Evolutionary conservation across 2,888 invertebrate species (phyloP), one percentile per base, ranked within the genome.

Genomic region (Muschampia plurimacula): DNA sequence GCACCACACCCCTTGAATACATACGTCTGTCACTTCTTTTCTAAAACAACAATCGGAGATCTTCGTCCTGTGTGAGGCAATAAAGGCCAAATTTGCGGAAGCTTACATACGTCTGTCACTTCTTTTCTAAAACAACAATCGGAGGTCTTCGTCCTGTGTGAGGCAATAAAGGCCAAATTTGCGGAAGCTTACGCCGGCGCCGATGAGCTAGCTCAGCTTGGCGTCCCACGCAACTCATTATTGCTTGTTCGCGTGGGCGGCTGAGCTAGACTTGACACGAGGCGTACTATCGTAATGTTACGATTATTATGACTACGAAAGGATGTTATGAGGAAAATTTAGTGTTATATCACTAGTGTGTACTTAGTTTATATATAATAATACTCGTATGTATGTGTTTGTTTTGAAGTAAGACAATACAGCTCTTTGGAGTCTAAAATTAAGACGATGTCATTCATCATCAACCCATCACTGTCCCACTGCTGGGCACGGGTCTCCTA

Each of bases 221-320:
- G 63, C 69, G 57, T 41, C 64, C 69, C 69, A 70, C 69, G 57
- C 64, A 13, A 5, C 46, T 70, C 57, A 70, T 70, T 70, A 65
- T 41, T 64, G 69, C 32, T 32, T 57, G 70, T 15, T 28, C n/a
- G 64, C 57, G 70, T 70, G 70, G 70, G 70, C 64, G 55, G 12
- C 36, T 32, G 15, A 55, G 46, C 57, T 65, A 46, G 70, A 69
- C 69, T 59, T 59, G 57, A 59, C 28, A 59, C 10, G 28, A 59
- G 60, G 36, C 60, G 12, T n/a, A 55, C 55, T 60, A 36, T 60
- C 60, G 7, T 60, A 32, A 55, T 10, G 22, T 55, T 55, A 55
- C 55, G 55, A 15, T 55, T 55, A 55, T 55, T 55, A 55, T 22
- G 55, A 55, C 55, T 55, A n/a, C 15, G 55, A 55, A n/a, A 55